Base-by-base conservation (phyloP, 2,797 vertebrate species). In the Phataginus tetradactyla region DNA sequence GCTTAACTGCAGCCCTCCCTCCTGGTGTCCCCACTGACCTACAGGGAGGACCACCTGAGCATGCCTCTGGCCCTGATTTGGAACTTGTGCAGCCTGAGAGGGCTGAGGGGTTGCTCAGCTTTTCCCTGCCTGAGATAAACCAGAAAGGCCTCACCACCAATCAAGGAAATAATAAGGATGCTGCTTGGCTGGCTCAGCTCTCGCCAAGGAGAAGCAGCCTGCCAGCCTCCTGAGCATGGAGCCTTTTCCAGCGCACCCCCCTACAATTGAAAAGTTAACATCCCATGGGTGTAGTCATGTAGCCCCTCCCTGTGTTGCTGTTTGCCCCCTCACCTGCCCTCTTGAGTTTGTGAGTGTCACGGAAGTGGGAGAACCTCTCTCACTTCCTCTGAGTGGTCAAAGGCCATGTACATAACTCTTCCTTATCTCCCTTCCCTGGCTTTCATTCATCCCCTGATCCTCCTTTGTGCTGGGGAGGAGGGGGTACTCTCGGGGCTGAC, bases 261-360 rank as follows among this genome's bases (percentile, higher is more conserved):
- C 4, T 7, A 5, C 14, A 0, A 45, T 10, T 0, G n/a, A 7
- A 12, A 45, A 18, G 49, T 42, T 27, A 4, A 14, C 7, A 3
- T 51, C 53, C 86, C 4, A 0, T 20, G 61, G 79, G 51, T 21
- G 27, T 55, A 1, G 8, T 59, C n/a, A 3, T 4, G 1, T n/a
- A 0, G 0, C 14, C 57, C 10, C 55, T 77, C 17, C 77, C 29
- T 15, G 1, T 5, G 0, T 64, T 51, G 5, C 37, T 0, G 3
- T 23, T 15, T n/a, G 15, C 8, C 13, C 34, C 37, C 15, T 8
- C 23, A 1, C 6, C 37, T 37, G 17, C 11, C 45, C 7, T 2
- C 1, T 34, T 3, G 27, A 34, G 49, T 77, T 27, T 9, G 34
- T 88, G 68, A 45, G 83, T 37, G 1, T 45, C 12, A 66, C 64